Evolutionary conservation across 2,113 vertebrate genomes (phyloP), one percentile per base, ranked within the genome.

Genomic region (Drymodes brunneopygia): DNA sequence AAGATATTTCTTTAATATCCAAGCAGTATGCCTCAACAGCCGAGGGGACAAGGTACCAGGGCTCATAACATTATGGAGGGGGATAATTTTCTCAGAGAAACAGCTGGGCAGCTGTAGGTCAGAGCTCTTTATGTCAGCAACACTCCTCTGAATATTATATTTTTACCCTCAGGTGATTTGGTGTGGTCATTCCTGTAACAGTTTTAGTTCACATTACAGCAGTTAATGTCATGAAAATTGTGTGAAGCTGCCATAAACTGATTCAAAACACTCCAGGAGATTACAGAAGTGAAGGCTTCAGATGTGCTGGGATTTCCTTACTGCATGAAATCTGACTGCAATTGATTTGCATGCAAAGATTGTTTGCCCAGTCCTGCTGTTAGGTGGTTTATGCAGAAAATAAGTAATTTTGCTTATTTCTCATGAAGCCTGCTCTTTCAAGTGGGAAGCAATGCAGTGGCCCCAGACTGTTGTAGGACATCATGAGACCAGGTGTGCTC

Each of bases 141-240:
- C 65, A 72, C 27, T 96, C 88, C 36, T 81, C 70, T 79, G 66
- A 90, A 77, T 77, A 89, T 42, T 72, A 22, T 35, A 29, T 91
- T 95, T 71, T 84, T 40, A 27, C 62, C 79, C 91, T 90, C 93
- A 74, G 62, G n/a, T 93, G 88, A 93, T 88, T 88, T 92, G 31
- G 15, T 79, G 71, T 81, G 90, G 86, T 83, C 85, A 78, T 89
- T 94, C 71, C 71, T 90, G 81, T 93, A 91, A 94, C 31, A n/a
- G 48, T 75, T 89, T 80, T 90, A 72, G 71, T 95, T 89, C 94
- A 71, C 69, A 94, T 97, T 95, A 87, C 62, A 81, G 93, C 86
- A 94, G 78, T 96, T 96, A 95, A 62, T 91, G 88, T 88, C 58
- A 91, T n/a, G 62, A 88, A 96, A 95, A 96, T 94, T 93, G 74